Evolutionary conservation across 2,888 invertebrate genomes (phyloP).

Genomic region (Lasioglossum oenotherae): DNA sequence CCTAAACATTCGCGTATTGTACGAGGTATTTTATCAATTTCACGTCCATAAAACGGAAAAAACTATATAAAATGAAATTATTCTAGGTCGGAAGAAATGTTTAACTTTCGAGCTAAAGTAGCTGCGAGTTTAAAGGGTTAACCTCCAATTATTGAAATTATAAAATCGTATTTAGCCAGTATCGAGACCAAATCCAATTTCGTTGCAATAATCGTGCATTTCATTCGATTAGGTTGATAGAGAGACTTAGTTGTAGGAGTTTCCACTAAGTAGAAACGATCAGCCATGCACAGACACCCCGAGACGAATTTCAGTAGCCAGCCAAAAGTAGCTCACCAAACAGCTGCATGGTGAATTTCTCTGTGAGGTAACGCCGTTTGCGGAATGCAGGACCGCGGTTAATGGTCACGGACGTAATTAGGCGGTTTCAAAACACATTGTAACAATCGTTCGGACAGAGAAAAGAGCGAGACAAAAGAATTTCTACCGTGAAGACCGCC

Average conservation of each 20-base stretch:
- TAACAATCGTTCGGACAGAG: not conserved
- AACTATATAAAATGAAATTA: no score
- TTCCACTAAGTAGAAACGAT: not conserved
- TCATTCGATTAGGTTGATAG: not conserved
- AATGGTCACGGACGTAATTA: constrained; percentile 6
- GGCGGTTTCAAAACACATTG: not conserved
- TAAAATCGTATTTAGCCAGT: no score
- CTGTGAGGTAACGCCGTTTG: not conserved
- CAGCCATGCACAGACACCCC: not conserved
- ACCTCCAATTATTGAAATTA: no score
- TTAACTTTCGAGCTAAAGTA: no score
- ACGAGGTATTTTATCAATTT: no score
- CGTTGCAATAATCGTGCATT: not conserved
- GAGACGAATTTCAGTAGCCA: not conserved
- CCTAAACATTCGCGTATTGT: no score
- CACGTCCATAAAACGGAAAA: no score
- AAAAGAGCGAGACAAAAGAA: constrained; percentile 5
- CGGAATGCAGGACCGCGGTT: not conserved
- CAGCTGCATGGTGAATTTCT: not conserved
- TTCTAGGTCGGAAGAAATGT: no score
- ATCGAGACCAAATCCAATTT: no score
- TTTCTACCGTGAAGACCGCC: not conserved
- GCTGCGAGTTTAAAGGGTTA: no score
- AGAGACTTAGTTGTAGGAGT: not conserved
- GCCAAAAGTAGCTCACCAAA: not conserved